Base-by-base conservation (phyloP, 2,797 vertebrate genomes). In the Nyctibius grandis region DNA sequence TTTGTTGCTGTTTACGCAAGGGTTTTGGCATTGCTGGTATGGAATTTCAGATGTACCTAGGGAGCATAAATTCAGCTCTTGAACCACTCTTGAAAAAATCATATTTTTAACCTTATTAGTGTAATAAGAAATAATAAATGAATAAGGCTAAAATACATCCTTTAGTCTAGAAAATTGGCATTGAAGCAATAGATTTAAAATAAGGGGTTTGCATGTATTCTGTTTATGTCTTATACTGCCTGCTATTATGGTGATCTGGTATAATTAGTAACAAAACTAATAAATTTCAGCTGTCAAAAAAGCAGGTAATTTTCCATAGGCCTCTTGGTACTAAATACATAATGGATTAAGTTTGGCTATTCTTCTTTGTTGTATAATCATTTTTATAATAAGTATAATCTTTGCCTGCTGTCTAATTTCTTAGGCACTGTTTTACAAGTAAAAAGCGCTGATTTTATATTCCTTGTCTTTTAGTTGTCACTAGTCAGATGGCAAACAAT, bases 171-270 rank as follows among this genome's bases (percentile, higher is more conserved):
- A 85, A 88, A 77, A 57, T 0, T 63, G 1, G 1, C 15, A 34
- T 4, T 54, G 29, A 89, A 69, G 8, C 6, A 14, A 5, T 57
- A 40, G 17, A 29, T 44, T 69, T 83, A 61, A 88, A 56, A 48
- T 36, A 51, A 60, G 1, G 1, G 3, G 0, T 40, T 59, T 33
- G 21, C 28, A n/a, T 36, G 34, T 3, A 10, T 72, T 64, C 15
- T 63, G 12, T 34, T 14, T 50, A 2, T 57, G 10, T 65, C 26
- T 47, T 63, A 23, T 50, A 25, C 21, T 87, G 20, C 23, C 34
- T 54, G 4, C 19, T 75, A 6, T 42, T 54, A 17, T 17, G 8
- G 6, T 53, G 15, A 36, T 53, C 19, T 50, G 51, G 7, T 67
- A 31, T 33, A 57, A 57, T 31, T 67, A 63, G 15, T 38, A 63